Percentiles rank a stretch among this genome's conserved stretches.
Conservation (phyloP, 2,888 invertebrate species). For the Phyto melanocephala region DNA sequence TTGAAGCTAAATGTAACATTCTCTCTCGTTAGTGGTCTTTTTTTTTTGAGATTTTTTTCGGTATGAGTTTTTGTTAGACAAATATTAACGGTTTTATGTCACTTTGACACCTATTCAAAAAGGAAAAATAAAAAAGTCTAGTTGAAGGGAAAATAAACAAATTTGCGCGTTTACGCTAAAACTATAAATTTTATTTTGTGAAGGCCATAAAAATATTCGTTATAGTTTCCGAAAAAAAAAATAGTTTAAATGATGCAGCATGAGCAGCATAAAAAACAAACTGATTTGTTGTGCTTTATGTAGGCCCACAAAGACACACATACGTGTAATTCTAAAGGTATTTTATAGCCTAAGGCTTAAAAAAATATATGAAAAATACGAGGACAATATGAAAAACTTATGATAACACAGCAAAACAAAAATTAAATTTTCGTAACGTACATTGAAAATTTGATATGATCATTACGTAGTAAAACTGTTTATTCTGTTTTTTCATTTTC, state of each 20-base stretch:
- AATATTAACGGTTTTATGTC: slow-evolving; percentile 63
- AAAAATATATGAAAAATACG: background rate
- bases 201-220: slow-evolving; percentile 62
- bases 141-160: slow-evolving; percentile 7
- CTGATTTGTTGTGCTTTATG: slow-evolving; percentile 28
- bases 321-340: slow-evolving; percentile 57
- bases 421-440: too few relatives aligned
- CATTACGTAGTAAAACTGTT: too few relatives aligned
- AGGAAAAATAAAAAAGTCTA: background rate
- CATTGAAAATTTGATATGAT: too few relatives aligned
- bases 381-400: background rate
- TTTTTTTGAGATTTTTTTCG: background rate
- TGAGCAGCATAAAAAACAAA: background rate
- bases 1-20: slow-evolving; percentile 59
- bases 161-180: slow-evolving; percentile 55
- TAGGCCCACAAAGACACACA: slow-evolving; percentile 50
- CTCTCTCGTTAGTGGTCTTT: slow-evolving; percentile 7
- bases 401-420: too few relatives aligned
- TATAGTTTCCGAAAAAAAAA: slow-evolving; percentile 12
- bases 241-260: slow-evolving; percentile 14
- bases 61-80: slow-evolving; percentile 17
- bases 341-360: slow-evolving; percentile 8
- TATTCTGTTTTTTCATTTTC: too few relatives aligned
- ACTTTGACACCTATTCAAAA: slow-evolving; percentile 59
- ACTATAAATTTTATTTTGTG: slow-evolving; percentile 62